Evolutionary conservation across 2,113 vertebrate species (phyloP), one percentile per base, ranked within the genome.

Genomic region (Scortum barcoo): DNA sequence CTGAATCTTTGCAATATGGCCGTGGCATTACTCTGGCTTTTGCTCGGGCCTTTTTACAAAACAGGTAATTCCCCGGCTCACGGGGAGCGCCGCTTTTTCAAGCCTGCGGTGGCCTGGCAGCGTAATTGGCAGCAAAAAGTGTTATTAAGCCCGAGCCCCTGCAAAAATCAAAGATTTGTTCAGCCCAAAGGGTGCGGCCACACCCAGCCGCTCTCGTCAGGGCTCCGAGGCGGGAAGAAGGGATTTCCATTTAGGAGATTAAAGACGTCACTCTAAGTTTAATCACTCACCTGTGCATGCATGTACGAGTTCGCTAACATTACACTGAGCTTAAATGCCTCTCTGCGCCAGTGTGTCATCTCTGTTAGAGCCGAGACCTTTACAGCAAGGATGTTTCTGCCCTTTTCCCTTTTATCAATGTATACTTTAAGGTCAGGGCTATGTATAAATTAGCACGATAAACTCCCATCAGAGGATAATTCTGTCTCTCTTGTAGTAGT

Each of bases 211-310:
- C 67, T 67, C 10, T 2, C n/a, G 24, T 78, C 44, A 7, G 14
- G 50, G 62, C 81, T 62, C 42, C 4, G n/a, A 71, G 74, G 61
- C 69, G 73, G 74, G 65, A 87, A 36, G 42, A 58, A 86, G 54
- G 60, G 60, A 76, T 90, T 84, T 81, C 58, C 76, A 85, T 80
- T 86, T 36, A 60, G 50, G 67, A 85, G 80, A 91, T 90, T 86
- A 84, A 86, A 86, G 22, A 65, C 83, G 80, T 91, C 86, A 82
- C 80, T 92, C 86, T 84, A 7, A n/a, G 73, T 85, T 76, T 80
- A 80, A 84, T 89, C 78, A 84, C 80, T 70, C 50, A 36, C 48
- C 9, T 4, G 36, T 63, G 72, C 69, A 46, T 66, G 70, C 36
- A 14, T 61, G n/a, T 72, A 76, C 56, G 79, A 72, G 48, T 62